Percentiles rank a stretch among this genome's conserved stretches.
These are phyloP conservation scores for Plecturocebus donacophilus DNA, from an alignment of 2,113 vertebrate species.

Conservation along the genomic window DNA sequence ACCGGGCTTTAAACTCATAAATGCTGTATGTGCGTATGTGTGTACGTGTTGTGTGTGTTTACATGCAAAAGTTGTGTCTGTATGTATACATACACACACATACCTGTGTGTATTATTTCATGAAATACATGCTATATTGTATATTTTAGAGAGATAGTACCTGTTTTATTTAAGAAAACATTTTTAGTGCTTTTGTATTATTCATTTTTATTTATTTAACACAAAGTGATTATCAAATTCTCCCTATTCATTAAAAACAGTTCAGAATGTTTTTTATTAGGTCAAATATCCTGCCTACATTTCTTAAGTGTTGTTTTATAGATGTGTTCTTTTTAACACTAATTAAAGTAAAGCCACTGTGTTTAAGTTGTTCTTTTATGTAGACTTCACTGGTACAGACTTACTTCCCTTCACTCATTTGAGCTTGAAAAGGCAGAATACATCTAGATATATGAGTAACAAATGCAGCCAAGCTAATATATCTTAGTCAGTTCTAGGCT, in stretches of 20 bases:
- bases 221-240: neutral
- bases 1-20: neutral
- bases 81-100: neutral
- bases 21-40: neutral
- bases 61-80: neutral
- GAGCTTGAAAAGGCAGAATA: conserved; percentile 47
- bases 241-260: neutral
- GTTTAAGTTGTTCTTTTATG: conserved; percentile 17
- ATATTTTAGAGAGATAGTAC: neutral
- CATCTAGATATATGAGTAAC: conserved; percentile 42
- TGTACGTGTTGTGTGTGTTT: neutral
- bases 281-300: neutral
- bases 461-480: conserved; percentile 57
- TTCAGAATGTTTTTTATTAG: neutral
- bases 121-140: neutral
- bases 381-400: neutral
- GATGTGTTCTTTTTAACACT: neutral
- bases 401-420: conserved; percentile 24
- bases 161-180: neutral
- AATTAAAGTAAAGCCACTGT: neutral
- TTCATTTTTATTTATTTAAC: conserved; percentile 9
- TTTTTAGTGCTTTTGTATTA: neutral
- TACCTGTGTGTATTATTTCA: neutral
- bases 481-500: conserved; percentile 65
- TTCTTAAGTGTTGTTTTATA: neutral